Evolutionary conservation across 2,888 invertebrate species (phyloP).

Genomic region (Habroteleia sp.): DNA sequence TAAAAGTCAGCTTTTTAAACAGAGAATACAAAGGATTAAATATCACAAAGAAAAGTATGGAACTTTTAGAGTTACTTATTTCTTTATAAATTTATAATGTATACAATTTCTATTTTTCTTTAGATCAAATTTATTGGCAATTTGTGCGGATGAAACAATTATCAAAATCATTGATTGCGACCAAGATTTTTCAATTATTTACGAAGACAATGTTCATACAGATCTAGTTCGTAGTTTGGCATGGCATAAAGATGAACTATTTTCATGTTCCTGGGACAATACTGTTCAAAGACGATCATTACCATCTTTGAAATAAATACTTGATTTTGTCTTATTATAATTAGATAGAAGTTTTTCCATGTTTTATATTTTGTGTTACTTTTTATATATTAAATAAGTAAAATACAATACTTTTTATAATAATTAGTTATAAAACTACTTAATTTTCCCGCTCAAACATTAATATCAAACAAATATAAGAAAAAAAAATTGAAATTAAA

Average conservation of each 20-base stretch:
- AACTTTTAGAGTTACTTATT: conserved; percentile 18
- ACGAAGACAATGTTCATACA: conserved; percentile 81
- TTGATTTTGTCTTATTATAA: no score
- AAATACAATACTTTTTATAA: no score
- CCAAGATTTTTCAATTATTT: conserved; percentile 76
- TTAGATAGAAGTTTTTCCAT: no score
- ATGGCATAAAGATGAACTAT: conserved; percentile 82
- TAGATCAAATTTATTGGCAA: conserved; percentile 80
- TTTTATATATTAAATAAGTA: no score
- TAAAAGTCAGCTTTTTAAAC: conserved; percentile 75
- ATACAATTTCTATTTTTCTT: neutral
- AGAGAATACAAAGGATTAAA: conserved; percentile 78
- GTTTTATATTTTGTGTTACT: no score
- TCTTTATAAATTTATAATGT: conserved; percentile 9
- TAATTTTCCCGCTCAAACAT: no score
- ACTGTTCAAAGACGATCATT: conserved; percentile 75
- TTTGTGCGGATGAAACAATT: conserved; percentile 81
- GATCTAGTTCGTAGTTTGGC: conserved; percentile 83
- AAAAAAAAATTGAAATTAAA: no score
- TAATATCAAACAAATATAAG: no score
- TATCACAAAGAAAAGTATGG: conserved; percentile 78
- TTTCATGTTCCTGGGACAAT: conserved; percentile 84
- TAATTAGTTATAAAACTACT: no score
- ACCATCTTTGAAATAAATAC: conserved; percentile 8
- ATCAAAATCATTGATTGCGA: conserved; percentile 81